Evolutionary conservation across 1,140 invertebrate genomes (phyloP).

Genomic region (Sesamia nonagrioides): DNA sequence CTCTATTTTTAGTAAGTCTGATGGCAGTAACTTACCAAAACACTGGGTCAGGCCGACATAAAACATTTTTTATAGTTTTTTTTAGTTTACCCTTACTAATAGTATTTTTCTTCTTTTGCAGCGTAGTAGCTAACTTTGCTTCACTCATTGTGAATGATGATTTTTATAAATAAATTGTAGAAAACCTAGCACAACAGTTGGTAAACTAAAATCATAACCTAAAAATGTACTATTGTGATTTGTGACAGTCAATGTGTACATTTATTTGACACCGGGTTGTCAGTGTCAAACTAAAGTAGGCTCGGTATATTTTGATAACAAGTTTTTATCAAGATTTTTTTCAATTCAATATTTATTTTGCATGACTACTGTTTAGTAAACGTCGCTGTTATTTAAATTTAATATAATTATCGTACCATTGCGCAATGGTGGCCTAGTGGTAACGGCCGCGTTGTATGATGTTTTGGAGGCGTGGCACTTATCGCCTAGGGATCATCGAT

Average conservation of each 20-base stretch:
- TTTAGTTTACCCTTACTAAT: conserved; percentile 76
- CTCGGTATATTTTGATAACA: too few species aligned
- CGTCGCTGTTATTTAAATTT: too few species aligned
- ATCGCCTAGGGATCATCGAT: too few species aligned
- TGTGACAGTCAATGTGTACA: neutral
- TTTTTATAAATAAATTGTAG: neutral
- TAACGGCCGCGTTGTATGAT: too few species aligned
- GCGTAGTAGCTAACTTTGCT: conserved; percentile 65
- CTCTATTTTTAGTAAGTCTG: neutral
- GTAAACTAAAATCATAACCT: neutral
- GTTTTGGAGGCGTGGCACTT: too few species aligned
- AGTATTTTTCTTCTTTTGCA: conserved; percentile 69
- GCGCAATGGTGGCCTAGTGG: too few species aligned
- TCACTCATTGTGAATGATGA: neutral
- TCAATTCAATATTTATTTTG: too few species aligned
- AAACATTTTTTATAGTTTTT: conserved; percentile 79
- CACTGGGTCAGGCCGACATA: conserved; percentile 75
- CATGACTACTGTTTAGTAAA: too few species aligned
- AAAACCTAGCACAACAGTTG: neutral
- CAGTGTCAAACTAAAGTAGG: too few species aligned
- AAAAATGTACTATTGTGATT: neutral
- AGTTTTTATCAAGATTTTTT: too few species aligned
- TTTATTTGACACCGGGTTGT: too few species aligned
- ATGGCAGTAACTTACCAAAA: conserved; percentile 64
- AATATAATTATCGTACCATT: too few species aligned